These are phyloP conservation scores for Rhinoderma darwinii DNA, from an alignment of 2,113 vertebrate species.

Conservation along the genomic window DNA sequence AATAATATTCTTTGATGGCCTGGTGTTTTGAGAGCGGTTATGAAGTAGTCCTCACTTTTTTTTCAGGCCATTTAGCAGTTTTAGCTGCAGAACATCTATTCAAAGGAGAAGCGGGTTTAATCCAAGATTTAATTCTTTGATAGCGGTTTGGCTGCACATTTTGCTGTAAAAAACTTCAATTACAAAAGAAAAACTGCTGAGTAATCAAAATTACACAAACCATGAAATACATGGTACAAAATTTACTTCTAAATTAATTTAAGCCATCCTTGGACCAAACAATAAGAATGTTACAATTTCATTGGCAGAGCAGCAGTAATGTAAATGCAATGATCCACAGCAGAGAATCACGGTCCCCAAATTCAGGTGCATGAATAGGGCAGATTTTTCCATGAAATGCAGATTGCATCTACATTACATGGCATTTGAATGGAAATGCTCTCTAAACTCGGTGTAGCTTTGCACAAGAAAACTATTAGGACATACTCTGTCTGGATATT, in stretches of 20 bases:
- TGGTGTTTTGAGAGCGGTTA: not conserved
- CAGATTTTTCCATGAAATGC: too few relatives aligned
- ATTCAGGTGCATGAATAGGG: too few relatives aligned
- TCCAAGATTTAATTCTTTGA: not conserved
- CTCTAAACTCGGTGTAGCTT: not conserved
- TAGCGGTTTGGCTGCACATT: not conserved
- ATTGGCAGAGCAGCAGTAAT: not conserved
- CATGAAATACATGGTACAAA: not conserved
- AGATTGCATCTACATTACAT: too few relatives aligned
- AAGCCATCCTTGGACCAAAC: too few relatives aligned
- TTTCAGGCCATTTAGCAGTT: not conserved
- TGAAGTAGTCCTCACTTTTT: not conserved
- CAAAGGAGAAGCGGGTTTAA: not conserved
- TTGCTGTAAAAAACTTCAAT: not conserved
- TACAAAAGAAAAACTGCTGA: not conserved
- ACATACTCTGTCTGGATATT: conserved; percentile 15
- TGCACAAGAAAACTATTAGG: not conserved
- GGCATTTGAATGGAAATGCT: not conserved
- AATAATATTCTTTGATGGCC: not conserved
- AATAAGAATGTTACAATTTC: too few relatives aligned
- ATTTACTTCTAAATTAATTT: too few relatives aligned
- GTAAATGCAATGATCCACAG: too few relatives aligned
- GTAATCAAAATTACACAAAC: not conserved
- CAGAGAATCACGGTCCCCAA: too few relatives aligned
- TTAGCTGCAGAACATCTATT: not conserved